These are phyloP conservation scores for Andrena minutula DNA, from an alignment of 2,888 invertebrate genomes.

Conservation along the genomic window DNA sequence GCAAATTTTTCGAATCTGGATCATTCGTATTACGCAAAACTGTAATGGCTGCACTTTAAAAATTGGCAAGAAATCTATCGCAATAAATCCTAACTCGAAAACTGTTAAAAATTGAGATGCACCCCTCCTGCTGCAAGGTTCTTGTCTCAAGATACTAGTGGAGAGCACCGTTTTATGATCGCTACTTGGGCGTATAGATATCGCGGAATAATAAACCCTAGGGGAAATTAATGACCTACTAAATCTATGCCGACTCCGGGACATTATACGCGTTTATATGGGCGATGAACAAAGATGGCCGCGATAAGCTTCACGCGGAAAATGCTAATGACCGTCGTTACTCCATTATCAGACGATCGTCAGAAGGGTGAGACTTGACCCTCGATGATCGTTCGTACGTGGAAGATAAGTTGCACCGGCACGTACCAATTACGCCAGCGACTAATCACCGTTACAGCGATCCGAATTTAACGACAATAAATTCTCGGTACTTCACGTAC, in stretches of 20 bases:
- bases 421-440: slow-evolving; percentile 37
- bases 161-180: not conserved
- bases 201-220: not conserved
- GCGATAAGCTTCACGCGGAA: slow-evolving; percentile 39
- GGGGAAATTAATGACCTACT: not conserved
- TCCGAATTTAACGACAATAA: not conserved
- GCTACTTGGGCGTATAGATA: not conserved
- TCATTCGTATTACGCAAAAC: too few species aligned
- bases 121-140: too few species aligned
- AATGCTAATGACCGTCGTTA: slow-evolving; percentile 60
- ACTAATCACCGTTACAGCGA: too few species aligned
- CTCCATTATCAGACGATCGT: slow-evolving; percentile 50
- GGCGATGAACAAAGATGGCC: slow-evolving; percentile 27
- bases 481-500: not conserved
- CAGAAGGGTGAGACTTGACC: slow-evolving; percentile 5
- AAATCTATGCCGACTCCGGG: slow-evolving; percentile 18
- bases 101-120: too few species aligned
- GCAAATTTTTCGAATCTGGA: too few species aligned
- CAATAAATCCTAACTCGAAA: too few species aligned
- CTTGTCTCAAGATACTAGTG: too few species aligned
- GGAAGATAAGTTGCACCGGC: slow-evolving; percentile 23
- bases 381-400: slow-evolving; percentile 8
- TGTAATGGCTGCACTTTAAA: too few species aligned
- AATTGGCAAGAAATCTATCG: too few species aligned
- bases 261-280: slow-evolving; percentile 13